Evolutionary conservation across 2,888 invertebrate species (phyloP).

Genomic region (Zaprionus lineosus): DNA sequence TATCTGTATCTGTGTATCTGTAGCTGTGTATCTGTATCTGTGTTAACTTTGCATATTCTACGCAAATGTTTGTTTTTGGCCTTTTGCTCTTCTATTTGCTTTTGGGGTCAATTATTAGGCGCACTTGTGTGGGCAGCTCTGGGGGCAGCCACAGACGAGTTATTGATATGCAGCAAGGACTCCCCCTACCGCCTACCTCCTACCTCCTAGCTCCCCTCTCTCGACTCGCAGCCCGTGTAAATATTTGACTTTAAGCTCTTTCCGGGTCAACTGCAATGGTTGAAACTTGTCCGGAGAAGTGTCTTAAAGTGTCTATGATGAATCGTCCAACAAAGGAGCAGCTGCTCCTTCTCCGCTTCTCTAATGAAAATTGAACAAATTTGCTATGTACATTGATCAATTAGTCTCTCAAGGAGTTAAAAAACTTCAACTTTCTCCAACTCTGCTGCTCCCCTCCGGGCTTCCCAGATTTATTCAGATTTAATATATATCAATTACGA

Average conservation of each 20-base stretch:
- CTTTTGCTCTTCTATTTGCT: slow-evolving; percentile 46
- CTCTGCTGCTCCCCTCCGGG: too few relatives aligned
- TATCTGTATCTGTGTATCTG: background rate
- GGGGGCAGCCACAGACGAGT: background rate
- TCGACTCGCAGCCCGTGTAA: slow-evolving; percentile 28
- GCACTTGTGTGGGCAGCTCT: slow-evolving; percentile 25
- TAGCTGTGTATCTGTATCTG: slow-evolving; percentile 8
- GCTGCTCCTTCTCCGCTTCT: slow-evolving; percentile 4
- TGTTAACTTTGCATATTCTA: slow-evolving; percentile 39
- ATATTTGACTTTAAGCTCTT: slow-evolving; percentile 49
- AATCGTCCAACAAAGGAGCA: slow-evolving; percentile 16
- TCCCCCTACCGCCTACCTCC: too few relatives aligned
- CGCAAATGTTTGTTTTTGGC: slow-evolving; percentile 39
- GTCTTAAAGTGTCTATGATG: slow-evolving; percentile 34
- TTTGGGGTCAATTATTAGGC: slow-evolving; percentile 47
- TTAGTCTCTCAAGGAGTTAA: too few relatives aligned
- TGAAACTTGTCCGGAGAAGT: slow-evolving; percentile 23
- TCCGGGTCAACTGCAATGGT: slow-evolving; percentile 56
- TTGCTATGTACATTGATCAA: slow-evolving; percentile 23
- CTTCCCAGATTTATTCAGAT: too few relatives aligned
- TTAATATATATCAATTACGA: too few relatives aligned
- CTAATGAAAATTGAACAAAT: slow-evolving; percentile 10
- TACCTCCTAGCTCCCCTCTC: too few relatives aligned
- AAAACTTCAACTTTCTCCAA: too few relatives aligned
- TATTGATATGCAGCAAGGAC: slow-evolving; percentile 24